Evolutionary conservation across 2,797 vertebrate genomes (phyloP).

Genomic region (Sciaenops ocellatus): DNA sequence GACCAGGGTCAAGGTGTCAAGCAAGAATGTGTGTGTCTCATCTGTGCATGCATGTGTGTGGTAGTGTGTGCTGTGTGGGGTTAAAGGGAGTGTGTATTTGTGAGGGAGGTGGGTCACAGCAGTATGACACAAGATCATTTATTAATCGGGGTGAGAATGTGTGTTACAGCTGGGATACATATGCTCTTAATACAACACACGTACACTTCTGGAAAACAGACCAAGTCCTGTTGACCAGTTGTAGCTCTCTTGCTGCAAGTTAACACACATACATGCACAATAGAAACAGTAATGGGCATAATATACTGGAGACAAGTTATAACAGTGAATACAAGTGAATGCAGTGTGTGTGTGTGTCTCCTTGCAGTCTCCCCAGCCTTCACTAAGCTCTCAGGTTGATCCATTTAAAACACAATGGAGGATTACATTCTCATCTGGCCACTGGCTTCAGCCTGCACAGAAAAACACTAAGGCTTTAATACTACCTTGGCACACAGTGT

Average conservation of each 20-base stretch:
- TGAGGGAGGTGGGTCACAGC: constrained; percentile 65
- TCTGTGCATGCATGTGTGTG: constrained; percentile 13
- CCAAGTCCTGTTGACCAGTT: constrained; percentile 46
- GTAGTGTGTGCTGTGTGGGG: neutral
- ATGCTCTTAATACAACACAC: constrained; percentile 40
- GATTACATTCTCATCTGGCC: constrained; percentile 80
- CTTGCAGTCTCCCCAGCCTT: constrained; percentile 52
- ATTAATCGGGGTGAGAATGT: constrained; percentile 74
- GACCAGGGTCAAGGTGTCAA: constrained; percentile 56
- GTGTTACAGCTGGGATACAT: constrained; percentile 73
- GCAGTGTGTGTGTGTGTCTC: constrained; percentile 15
- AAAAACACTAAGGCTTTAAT: constrained; percentile 61
- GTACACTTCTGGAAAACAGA: constrained; percentile 54
- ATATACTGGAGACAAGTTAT: constrained; percentile 37
- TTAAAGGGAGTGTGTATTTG: constrained; percentile 40
- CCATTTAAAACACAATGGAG: constrained; percentile 80
- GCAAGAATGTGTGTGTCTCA: constrained; percentile 16
- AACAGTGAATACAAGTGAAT: constrained; percentile 47
- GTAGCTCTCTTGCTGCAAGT: constrained; percentile 34
- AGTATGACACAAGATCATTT: constrained; percentile 80
- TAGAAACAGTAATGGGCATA: constrained; percentile 15
- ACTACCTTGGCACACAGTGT: constrained; percentile 61
- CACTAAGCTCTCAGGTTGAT: constrained; percentile 75
- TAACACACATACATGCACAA: constrained; percentile 30
- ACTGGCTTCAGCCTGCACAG: constrained; percentile 63